Percentiles rank a stretch among this genome's conserved stretches.
phyloP scores from a whole-genome alignment of 2,113 vertebrate species.

The Cyanoderma ruficeps region DNA sequence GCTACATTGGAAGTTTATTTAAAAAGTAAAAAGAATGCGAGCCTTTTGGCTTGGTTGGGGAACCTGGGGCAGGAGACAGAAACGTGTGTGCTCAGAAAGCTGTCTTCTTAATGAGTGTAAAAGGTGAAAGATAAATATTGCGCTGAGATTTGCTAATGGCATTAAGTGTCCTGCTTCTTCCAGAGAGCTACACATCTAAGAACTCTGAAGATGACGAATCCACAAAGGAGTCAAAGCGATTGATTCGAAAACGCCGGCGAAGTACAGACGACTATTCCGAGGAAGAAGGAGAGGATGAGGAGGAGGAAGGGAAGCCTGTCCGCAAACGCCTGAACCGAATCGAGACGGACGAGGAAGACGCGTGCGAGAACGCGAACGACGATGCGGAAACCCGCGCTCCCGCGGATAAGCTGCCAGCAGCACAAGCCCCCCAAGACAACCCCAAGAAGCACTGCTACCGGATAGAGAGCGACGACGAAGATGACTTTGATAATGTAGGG shows the following conservation, averaged over 20 bases:
- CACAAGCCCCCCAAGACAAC: constrained; percentile 39
- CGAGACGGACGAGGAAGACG: constrained; percentile 88
- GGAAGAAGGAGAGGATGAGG: constrained; percentile 73
- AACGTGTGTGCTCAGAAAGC: background rate
- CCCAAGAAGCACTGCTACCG: constrained; percentile 80
- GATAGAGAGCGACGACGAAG: constrained; percentile 84
- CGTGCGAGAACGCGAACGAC: constrained; percentile 6
- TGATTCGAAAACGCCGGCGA: constrained; percentile 67
- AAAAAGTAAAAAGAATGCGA: background rate
- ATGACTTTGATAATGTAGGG: constrained; percentile 81
- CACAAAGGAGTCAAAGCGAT: constrained; percentile 60
- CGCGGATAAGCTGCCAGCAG: constrained; percentile 52
- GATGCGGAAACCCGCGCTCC: background rate
- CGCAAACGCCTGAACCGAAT: constrained; percentile 91
- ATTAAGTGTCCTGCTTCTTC: constrained; percentile 74
- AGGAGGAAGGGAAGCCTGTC: constrained; percentile 80
- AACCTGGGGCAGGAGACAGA: background rate
- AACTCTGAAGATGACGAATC: constrained; percentile 83
- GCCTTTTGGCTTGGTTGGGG: fast-evolving
- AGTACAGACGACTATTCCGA: constrained; percentile 71
- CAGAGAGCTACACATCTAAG: constrained; percentile 81
- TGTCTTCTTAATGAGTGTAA: background rate
- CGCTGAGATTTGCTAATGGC: constrained; percentile 27
- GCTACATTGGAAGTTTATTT: background rate
- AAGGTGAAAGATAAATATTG: background rate